phyloP scores from a whole-genome alignment of 1,140 invertebrate genomes.

The Conus betulinus region DNA sequence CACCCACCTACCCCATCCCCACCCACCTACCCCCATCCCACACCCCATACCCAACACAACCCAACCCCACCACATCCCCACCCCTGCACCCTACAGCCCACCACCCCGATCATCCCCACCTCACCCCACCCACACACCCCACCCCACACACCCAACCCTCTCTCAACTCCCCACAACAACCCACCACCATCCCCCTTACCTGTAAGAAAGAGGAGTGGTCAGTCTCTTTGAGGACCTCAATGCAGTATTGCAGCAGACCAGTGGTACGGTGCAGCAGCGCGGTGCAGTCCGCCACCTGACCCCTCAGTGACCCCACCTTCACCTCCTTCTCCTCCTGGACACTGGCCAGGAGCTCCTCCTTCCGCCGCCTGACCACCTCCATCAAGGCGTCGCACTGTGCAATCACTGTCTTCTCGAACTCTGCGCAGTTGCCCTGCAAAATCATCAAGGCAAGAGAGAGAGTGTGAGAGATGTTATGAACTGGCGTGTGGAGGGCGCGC shows the following conservation, averaged over 20 bases:
- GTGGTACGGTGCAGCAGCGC: constrained; percentile 93
- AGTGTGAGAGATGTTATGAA: too few relatives aligned
- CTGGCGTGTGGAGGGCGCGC: too few relatives aligned
- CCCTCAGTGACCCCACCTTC: constrained; percentile 80
- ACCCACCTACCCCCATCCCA: too few relatives aligned
- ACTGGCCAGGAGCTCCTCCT: constrained; percentile 88
- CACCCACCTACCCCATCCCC: too few relatives aligned
- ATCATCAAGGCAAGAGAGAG: too few relatives aligned
- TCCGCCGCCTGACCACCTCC: constrained; percentile 87
- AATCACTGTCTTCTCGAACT: constrained; percentile 88
- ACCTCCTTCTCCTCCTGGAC: constrained; percentile 88
- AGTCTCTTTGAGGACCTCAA: constrained; percentile 98
- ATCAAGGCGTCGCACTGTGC: constrained; percentile 92
- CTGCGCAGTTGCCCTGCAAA: constrained; percentile 85
- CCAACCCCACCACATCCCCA: too few relatives aligned
- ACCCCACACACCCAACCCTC: too few relatives aligned
- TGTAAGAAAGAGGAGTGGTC: constrained; percentile 97
- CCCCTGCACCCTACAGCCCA: too few relatives aligned
- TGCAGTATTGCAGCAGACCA: constrained; percentile 96
- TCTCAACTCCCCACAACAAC: neutral
- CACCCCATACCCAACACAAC: too few relatives aligned
- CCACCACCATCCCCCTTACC: constrained; percentile 73
- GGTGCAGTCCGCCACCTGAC: constrained; percentile 90
- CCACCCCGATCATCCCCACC: neutral
- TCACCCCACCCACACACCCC: too few relatives aligned